Conservation (phyloP, 2,113 vertebrate genomes). For the Neolamprologus tretocephalus region DNA sequence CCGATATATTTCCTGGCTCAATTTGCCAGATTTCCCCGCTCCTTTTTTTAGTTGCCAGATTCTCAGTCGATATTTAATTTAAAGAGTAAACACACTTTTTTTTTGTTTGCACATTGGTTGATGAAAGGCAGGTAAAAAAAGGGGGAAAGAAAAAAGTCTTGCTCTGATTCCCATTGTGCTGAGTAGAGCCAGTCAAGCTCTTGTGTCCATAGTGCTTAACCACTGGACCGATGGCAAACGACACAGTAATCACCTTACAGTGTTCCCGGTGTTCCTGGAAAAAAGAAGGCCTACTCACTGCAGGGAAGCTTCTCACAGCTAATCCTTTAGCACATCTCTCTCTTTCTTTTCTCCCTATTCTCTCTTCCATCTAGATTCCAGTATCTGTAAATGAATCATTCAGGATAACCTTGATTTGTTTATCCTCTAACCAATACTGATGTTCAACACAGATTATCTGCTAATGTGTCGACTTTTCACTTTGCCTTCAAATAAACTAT, state of each 20-base stretch:
- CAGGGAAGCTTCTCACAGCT: slow-evolving; percentile 63
- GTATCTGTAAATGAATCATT: not conserved
- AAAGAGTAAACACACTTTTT: not conserved
- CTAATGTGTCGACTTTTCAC: not conserved
- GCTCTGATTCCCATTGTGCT: slow-evolving; percentile 42
- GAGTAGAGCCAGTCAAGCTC: slow-evolving; percentile 40
- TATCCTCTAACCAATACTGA: not conserved
- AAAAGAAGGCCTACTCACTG: slow-evolving; percentile 49
- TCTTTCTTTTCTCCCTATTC: not conserved
- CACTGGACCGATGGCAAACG: slow-evolving; percentile 72
- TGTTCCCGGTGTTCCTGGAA: slow-evolving; percentile 61
- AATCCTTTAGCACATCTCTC: slow-evolving; percentile 61
- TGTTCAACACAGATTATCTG: not conserved
- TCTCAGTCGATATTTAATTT: not conserved
- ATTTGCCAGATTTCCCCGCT: not conserved
- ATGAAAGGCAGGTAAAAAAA: not conserved
- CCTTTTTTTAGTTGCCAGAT: not conserved
- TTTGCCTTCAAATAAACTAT: not conserved
- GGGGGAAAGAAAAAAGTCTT: not conserved
- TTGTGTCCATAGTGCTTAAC: slow-evolving; percentile 67
- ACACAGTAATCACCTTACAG: slow-evolving; percentile 79
- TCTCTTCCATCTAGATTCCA: not conserved
- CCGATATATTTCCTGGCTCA: not conserved
- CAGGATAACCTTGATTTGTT: not conserved
- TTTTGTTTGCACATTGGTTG: not conserved